phyloP scores from a whole-genome alignment of 2,113 vertebrate genomes.

The Lycocorax pyrrhopterus region DNA sequence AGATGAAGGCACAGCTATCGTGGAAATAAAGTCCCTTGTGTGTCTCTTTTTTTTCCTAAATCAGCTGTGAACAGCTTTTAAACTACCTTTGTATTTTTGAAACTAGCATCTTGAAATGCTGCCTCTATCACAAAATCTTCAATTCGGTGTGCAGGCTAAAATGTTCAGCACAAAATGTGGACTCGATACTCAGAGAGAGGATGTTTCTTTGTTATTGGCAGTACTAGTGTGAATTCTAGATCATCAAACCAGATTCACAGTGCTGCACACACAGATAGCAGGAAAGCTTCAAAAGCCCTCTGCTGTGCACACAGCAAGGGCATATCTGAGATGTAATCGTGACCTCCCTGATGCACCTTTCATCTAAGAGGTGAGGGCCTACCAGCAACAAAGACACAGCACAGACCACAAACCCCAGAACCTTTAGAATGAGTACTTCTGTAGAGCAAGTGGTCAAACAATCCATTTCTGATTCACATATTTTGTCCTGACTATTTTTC shows the following conservation, averaged over 20 bases:
- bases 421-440: background rate
- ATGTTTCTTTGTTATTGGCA: background rate
- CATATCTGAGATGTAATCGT: background rate
- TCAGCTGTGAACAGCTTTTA: constrained; percentile 36
- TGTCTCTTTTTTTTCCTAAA: background rate
- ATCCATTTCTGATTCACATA: background rate
- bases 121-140: constrained; percentile 35
- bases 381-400: background rate
- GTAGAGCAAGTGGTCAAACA: background rate
- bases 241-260: background rate
- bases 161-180: background rate
- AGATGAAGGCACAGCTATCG: background rate
- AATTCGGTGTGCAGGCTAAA: constrained; percentile 7
- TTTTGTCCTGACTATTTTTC: background rate
- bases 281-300: background rate
- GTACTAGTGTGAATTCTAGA: background rate
- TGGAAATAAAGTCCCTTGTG: background rate
- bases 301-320: background rate
- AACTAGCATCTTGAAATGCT: background rate
- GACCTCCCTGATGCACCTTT: background rate
- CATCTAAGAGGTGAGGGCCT: background rate
- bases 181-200: constrained; percentile 24
- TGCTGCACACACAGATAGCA: background rate
- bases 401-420: background rate
- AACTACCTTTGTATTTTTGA: constrained; percentile 11